Percentiles rank a stretch among this genome's conserved stretches.
These are phyloP conservation scores for Scolanthus callimorphus DNA, from an alignment of 92 coral and sea anemone genomes.

Conservation along the genomic window DNA sequence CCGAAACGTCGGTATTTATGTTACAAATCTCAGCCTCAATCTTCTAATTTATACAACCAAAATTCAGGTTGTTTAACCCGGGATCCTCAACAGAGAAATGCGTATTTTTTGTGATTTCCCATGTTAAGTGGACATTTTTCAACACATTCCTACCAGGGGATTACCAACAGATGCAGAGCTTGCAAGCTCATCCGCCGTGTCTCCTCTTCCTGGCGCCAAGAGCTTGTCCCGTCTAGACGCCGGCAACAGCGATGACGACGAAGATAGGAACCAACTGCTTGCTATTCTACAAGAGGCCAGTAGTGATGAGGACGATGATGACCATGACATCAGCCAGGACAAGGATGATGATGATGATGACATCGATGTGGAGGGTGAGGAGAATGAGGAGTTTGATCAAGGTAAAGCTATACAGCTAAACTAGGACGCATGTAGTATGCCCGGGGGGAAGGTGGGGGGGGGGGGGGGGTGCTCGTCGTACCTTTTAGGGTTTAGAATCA, in stretches of 20 bases:
- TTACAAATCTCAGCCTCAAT: no score
- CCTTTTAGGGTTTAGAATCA: no score
- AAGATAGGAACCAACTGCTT: constrained; percentile 78
- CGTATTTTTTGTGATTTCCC: no score
- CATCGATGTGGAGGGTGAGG: constrained; percentile 62
- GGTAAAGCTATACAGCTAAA: no score
- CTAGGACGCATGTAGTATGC: no score
- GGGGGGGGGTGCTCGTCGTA: no score
- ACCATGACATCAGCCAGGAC: constrained; percentile 57
- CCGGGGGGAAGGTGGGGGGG: no score
- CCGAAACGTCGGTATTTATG: no score
- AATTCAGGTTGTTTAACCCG: no score
- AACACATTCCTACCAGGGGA: constrained; percentile 23
- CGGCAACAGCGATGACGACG: constrained; percentile 82
- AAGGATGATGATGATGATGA: constrained; percentile 65
- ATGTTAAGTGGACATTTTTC: no score
- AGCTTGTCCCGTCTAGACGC: constrained; percentile 25
- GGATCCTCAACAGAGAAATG: no score
- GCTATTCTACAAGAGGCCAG: constrained; percentile 95
- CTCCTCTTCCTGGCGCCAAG: constrained; percentile 32
- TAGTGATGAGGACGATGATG: constrained; percentile 94
- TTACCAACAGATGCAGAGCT: constrained; percentile 72
- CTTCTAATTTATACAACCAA: no score
- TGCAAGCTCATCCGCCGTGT: constrained; percentile 52
- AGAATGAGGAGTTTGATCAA: constrained; percentile 39